Evolutionary conservation across 2,797 vertebrate genomes (phyloP), one percentile per base, ranked within the genome.

Genomic region (Remorina albescens): DNA sequence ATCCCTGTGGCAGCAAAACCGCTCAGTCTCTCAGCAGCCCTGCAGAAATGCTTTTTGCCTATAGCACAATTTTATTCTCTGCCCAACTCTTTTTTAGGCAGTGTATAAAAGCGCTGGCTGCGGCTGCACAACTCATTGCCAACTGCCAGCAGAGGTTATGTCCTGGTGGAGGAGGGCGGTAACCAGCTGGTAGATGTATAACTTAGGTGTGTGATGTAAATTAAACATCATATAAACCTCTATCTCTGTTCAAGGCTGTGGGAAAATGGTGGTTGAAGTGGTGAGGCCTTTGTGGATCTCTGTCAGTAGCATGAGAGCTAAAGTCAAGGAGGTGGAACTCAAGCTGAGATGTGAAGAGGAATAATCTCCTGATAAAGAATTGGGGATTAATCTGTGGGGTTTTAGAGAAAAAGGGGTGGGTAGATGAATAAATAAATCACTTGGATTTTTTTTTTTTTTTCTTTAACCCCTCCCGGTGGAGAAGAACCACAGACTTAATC

Each of bases 271-370:
- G 72, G 73, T 25, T 23, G 47, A 42, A 55, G 34, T 51, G 61
- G 60, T 34, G 41, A 63, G 58, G 69, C 61, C 59, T 67, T 60
- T 59, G 58, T 57, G 28, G 49, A 44, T 49, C 46, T 63, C 32
- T 72, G 49, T 76, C 72, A 82, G 80, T 21, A 25, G 71, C 39
- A 18, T 59, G 51, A 54, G 68, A 67, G 70, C 67, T 63, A 47
- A 68, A 82, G 73, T 77, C 61, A 64, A 77, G 16, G 80, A 84
- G 75, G 67, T 69, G 60, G 65, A 68, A 51, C 54, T n/a, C 79
- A 89, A 19, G 85, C 81, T 85, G 85, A 37, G 77, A 81, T 79
- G 75, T 84, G 67, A 87, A 82, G 81, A 83, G 79, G 66, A 83
- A 62, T 71, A 76, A 69, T 69, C 77, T 61, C 58, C 70, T 60